Conservation (phyloP, 1,140 invertebrate species). For the Drosophila saltans region DNA sequence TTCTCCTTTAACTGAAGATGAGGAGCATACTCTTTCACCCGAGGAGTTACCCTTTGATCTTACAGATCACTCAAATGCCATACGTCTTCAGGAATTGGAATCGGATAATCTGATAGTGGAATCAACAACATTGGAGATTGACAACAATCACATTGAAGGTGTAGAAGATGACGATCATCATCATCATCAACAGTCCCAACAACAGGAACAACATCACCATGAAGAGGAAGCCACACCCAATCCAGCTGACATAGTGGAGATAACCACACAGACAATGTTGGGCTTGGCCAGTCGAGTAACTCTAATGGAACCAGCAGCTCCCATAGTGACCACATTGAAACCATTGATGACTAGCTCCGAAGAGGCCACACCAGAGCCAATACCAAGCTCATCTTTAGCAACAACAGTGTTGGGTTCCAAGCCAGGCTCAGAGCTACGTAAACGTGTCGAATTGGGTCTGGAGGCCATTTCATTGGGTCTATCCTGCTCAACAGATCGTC, state of each 20-base stretch:
- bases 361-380: constrained; percentile 61
- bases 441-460: constrained; percentile 84
- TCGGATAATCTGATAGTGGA: constrained; percentile 74
- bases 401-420: constrained; percentile 39
- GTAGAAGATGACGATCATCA: not conserved
- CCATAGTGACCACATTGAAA: constrained; percentile 71
- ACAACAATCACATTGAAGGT: constrained; percentile 62
- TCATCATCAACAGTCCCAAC: not conserved
- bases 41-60: constrained; percentile 76
- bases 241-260: constrained; percentile 76
- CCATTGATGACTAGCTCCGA: constrained; percentile 60
- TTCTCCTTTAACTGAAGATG: constrained; percentile 9
- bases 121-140: constrained; percentile 59
- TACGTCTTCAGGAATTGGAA: constrained; percentile 59
- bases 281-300: constrained; percentile 83
- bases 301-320: constrained; percentile 83
- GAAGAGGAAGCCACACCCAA: constrained; percentile 71
- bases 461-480: constrained; percentile 90
- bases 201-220: constrained; percentile 9
- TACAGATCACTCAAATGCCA: constrained; percentile 38
- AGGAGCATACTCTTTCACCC: constrained; percentile 56
- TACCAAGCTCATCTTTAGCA: constrained; percentile 14
- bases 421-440: constrained; percentile 64
- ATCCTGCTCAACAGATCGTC: constrained; percentile 88
- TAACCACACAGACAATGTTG: constrained; percentile 81